Percentiles rank a stretch among this genome's conserved stretches.
Evolutionary conservation across 2,797 vertebrate genomes (phyloP).

Genomic region (Gephyroberyx darwinii): DNA sequence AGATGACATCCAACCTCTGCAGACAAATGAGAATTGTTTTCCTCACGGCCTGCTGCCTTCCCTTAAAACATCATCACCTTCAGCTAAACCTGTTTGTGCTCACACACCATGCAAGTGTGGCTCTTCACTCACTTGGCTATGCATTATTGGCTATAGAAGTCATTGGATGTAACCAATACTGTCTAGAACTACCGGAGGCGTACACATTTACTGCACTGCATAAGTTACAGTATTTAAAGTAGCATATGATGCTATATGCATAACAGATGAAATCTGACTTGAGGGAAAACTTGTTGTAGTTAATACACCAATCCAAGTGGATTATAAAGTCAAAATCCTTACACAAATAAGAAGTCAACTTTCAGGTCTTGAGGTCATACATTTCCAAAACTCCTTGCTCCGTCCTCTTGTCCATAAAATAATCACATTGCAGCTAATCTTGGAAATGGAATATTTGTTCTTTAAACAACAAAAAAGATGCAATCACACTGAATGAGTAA

Average conservation of each 20-base stretch:
- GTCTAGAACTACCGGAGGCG: not conserved
- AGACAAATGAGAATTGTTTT: constrained; percentile 46
- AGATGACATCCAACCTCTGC: constrained; percentile 48
- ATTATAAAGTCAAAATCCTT: not conserved
- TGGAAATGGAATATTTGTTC: not conserved
- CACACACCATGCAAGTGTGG: not conserved
- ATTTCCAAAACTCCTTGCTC: not conserved
- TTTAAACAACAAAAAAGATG: not conserved
- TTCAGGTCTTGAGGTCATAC: too few species aligned
- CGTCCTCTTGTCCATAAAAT: not conserved
- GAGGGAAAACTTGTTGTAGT: not conserved
- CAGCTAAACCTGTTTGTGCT: constrained; percentile 23
- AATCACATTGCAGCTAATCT: not conserved
- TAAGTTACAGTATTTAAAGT: not conserved
- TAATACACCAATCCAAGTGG: not conserved
- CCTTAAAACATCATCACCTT: constrained; percentile 16
- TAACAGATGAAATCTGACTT: not conserved
- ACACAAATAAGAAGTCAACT: not conserved
- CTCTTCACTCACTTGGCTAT: constrained; percentile 14
- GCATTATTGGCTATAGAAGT: constrained; percentile 35
- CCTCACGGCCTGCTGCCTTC: constrained; percentile 21
- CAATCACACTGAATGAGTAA: not conserved
- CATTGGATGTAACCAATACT: constrained; percentile 20
- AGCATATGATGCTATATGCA: not conserved
- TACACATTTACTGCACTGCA: not conserved